A percentile compares a stretch with the other conserved stretches of the same genome.
phyloP scores from a whole-genome alignment of 1,140 invertebrate genomes.

The Trachymyrmex septentrionalis region DNA sequence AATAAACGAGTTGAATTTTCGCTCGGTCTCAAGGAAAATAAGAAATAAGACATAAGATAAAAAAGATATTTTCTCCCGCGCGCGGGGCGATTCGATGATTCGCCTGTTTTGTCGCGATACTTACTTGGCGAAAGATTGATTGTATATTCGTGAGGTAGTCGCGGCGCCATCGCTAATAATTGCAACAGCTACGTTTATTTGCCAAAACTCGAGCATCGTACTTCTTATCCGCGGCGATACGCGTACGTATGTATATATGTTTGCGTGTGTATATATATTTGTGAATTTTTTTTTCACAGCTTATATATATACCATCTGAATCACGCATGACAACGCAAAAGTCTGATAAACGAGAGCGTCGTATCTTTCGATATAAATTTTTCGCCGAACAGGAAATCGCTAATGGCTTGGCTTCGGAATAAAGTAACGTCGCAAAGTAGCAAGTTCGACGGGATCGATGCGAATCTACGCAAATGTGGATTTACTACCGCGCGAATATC shows the following conservation, averaged over 20 bases:
- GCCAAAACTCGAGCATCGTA: conserved; percentile 4
- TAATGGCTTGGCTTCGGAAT: conserved; percentile 39
- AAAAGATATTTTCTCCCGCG: not conserved
- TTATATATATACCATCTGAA: conserved; percentile 1
- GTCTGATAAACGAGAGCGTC: conserved; percentile 58
- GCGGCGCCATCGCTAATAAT: conserved; percentile 21
- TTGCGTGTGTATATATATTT: too few species aligned
- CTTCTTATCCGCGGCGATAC: conserved; percentile 15
- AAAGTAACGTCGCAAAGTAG: conserved; percentile 34
- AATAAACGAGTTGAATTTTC: conserved; percentile 40
- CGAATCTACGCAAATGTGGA: conserved; percentile 48
- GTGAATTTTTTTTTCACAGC: not conserved
- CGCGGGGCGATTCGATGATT: conserved; percentile 2
- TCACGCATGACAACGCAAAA: conserved; percentile 48
- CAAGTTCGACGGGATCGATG: conserved; percentile 46
- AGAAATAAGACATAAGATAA: not conserved
- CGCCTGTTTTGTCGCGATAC: not conserved
- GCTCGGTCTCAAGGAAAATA: not conserved
- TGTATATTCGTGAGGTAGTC: not conserved
- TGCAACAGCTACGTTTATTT: conserved; percentile 35
- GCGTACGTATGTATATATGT: too few species aligned
- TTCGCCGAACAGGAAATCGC: conserved; percentile 39
- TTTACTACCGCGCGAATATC: conserved; percentile 4
- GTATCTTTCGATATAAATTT: conserved; percentile 48
- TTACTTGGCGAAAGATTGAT: conserved; percentile 41